These are phyloP conservation scores for Catharus fuscescens DNA, from an alignment of 2,113 vertebrate genomes.

Conservation along the genomic window DNA sequence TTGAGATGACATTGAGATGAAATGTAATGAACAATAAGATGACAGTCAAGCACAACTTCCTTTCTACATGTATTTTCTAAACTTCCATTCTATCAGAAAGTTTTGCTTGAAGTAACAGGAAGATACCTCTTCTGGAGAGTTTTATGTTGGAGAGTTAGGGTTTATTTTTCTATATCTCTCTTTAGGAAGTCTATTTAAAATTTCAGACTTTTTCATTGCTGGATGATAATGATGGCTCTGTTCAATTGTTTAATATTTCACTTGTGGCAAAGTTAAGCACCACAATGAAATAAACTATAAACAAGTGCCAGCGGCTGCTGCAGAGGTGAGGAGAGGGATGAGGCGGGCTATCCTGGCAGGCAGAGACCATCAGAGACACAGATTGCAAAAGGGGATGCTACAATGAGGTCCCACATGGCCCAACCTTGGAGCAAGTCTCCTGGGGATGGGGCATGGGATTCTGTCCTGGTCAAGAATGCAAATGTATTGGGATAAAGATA, in stretches of 20 bases:
- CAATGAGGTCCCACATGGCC: neutral
- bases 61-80: neutral
- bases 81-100: neutral
- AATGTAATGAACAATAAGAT: neutral
- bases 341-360: neutral
- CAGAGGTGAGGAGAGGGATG: neutral
- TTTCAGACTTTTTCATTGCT: neutral
- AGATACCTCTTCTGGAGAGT: neutral
- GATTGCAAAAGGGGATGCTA: neutral
- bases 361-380: neutral
- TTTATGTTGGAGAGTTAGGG: neutral
- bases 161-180: neutral
- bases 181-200: neutral
- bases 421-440: neutral
- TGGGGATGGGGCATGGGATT: accelerated
- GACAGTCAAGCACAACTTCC: neutral
- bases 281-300: neutral
- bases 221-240: neutral
- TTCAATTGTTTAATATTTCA: neutral
- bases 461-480: neutral
- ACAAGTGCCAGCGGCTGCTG: neutral
- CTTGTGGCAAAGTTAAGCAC: neutral
- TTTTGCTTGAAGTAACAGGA: neutral
- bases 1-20: neutral
- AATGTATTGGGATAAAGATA: neutral